Base-by-base conservation (phyloP, 1,140 invertebrate genomes). In the Zaprionus vittiger region DNA sequence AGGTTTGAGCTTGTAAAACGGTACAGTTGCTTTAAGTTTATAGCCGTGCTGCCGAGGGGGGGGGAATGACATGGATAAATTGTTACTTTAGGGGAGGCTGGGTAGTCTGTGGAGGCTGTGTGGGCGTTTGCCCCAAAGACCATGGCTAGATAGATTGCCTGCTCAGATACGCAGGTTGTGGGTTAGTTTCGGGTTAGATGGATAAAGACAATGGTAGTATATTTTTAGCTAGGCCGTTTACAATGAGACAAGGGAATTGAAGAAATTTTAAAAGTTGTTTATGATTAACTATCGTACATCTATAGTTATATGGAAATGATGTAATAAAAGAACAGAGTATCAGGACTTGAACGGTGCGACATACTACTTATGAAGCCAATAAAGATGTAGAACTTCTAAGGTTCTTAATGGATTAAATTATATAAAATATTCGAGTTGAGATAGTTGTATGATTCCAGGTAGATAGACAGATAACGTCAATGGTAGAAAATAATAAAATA, bases 1-100 rank as follows among this genome's bases (percentile, higher is more conserved):
- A 87, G 83, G 83, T 87, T 86, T 89, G 84, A 87, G 84, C 84
- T 44, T 89, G 84, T 87, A 80, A 72, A 84, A 73, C 65, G 75
- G 83, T 87, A 89, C 84, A 84, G 84, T 89, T 80, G 71, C 75
- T 79, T 81, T 52, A 89, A 59, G 75, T 78, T 89, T 70, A 80
- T 75, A 44, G 67, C 22, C 54, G 56, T 55, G 52, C 55, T 77
- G 73, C 34, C 49, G 37, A 17, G 22, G 56, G 56, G 61, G 66
- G 68, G 66, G 68, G 47, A 14, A 66, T 64, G 49, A 63, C 59
- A 54, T 55, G 67, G 54, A 70, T 71, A 71, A 59, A 75, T 70
- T 63, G 68, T 37, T 70, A 70, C 68, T 85, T 87, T 65, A 20
- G 20, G 31, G 38, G 11, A 12, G 20, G 41, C n/a, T 17, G 15